A percentile compares a stretch with the other conserved stretches of the same genome.
Conservation (phyloP, 2,888 invertebrate species). For the Drosophila yooni region DNA sequence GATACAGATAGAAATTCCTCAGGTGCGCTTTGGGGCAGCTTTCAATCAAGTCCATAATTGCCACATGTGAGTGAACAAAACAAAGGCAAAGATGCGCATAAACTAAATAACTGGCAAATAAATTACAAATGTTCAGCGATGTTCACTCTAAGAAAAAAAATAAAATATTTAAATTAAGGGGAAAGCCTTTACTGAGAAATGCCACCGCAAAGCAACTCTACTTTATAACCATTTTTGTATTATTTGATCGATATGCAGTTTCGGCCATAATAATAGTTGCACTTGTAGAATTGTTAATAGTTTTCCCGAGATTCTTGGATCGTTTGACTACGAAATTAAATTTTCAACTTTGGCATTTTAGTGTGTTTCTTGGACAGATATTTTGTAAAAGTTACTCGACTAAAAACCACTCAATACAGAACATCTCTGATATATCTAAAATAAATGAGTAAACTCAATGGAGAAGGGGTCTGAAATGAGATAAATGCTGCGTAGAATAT, state of each 20-base stretch:
- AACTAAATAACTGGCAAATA: constrained; percentile 13
- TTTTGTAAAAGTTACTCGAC: too few species aligned
- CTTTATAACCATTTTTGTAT: neutral
- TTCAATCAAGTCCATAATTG: constrained; percentile 36
- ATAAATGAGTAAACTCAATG: neutral
- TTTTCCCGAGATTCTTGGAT: neutral
- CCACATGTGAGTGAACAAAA: constrained; percentile 36
- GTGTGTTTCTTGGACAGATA: too few species aligned
- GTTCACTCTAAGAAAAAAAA: neutral
- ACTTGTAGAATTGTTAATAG: neutral
- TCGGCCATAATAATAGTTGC: neutral
- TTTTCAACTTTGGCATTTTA: neutral
- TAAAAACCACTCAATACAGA: too few species aligned
- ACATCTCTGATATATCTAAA: neutral
- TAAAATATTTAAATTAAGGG: neutral
- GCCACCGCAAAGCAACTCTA: neutral
- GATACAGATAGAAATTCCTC: constrained; percentile 3
- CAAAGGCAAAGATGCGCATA: constrained; percentile 30
- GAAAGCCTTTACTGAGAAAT: neutral
- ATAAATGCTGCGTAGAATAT: neutral
- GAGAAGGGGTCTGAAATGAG: neutral
- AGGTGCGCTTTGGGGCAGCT: constrained; percentile 32
- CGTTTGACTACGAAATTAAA: neutral
- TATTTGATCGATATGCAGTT: neutral
- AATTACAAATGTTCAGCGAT: constrained; percentile 6